Conservation (phyloP, 2,888 invertebrate species). For the Heteromurus nitidus region DNA sequence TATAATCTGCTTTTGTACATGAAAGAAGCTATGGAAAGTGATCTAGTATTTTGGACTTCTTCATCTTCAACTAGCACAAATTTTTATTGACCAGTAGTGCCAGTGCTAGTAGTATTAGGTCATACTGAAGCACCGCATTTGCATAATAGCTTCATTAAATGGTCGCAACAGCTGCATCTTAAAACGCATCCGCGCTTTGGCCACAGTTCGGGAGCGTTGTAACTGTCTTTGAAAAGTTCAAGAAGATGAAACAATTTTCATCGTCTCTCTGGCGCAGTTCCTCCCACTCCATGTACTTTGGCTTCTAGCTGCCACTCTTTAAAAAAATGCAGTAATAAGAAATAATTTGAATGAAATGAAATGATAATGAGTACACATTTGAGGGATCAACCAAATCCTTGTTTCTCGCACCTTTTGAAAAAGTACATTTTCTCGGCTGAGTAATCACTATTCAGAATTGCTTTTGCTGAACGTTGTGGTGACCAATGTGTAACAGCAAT, state of each 20-base stretch:
- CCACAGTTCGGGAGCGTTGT: too few relatives aligned
- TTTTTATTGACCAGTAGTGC: conserved; percentile 14
- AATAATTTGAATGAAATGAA: conserved; percentile 42
- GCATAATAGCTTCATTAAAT: too few relatives aligned
- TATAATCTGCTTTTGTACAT: conserved; percentile 24
- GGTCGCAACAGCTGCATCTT: too few relatives aligned
- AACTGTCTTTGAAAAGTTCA: conserved; percentile 46
- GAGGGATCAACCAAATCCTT: conserved; percentile 38
- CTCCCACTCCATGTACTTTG: conserved; percentile 52
- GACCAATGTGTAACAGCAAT: not conserved
- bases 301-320: conserved; percentile 7
- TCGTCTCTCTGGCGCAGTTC: too few relatives aligned
- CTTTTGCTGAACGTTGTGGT: too few relatives aligned
- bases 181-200: too few relatives aligned
- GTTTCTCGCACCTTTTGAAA: conserved; percentile 35
- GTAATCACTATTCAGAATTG: too few relatives aligned
- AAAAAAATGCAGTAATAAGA: conserved; percentile 28
- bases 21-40: not conserved
- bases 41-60: conserved; percentile 4
- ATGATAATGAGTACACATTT: conserved; percentile 35
- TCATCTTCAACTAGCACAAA: not conserved
- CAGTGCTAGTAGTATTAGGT: too few relatives aligned
- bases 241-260: conserved; percentile 49
- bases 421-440: too few relatives aligned
- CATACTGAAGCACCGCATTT: not conserved